A percentile compares a stretch with the other conserved stretches of the same genome.
phyloP scores from a whole-genome alignment of 2,888 invertebrate genomes.

The Masnerella sp. region DNA sequence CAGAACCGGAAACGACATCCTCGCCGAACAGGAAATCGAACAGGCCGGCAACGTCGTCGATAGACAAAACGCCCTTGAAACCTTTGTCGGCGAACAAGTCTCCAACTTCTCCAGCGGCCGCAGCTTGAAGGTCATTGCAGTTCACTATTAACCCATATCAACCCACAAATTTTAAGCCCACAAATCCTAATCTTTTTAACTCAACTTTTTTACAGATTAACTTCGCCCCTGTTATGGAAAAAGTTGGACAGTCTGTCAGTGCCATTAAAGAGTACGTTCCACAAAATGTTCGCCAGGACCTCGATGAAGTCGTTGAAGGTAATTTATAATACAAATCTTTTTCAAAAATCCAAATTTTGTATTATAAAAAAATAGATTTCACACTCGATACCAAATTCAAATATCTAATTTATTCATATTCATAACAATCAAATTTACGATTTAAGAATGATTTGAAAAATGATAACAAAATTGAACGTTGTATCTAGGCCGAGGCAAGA shows the following conservation, averaged over 20 bases:
- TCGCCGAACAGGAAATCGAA: constrained; percentile 79
- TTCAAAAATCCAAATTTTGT: too few species aligned
- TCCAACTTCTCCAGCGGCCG: constrained; percentile 81
- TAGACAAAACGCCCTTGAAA: constrained; percentile 80
- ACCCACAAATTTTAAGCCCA: too few species aligned
- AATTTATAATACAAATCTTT: too few species aligned
- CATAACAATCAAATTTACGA: too few species aligned
- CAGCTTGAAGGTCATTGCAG: constrained; percentile 74
- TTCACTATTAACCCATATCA: too few species aligned
- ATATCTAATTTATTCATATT: too few species aligned
- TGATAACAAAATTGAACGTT: too few species aligned
- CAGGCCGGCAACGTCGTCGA: constrained; percentile 78
- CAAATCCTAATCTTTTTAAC: too few species aligned
- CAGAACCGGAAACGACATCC: constrained; percentile 78
- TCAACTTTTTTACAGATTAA: constrained; percentile 71
- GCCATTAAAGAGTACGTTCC: constrained; percentile 80
- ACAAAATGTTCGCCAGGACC: constrained; percentile 79
- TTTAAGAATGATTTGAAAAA: too few species aligned
- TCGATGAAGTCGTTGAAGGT: constrained; percentile 81
- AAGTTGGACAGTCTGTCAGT: constrained; percentile 75
- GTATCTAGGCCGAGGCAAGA: constrained; percentile 80
- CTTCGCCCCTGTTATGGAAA: constrained; percentile 74
- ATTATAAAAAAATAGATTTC: too few species aligned
- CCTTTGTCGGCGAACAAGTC: constrained; percentile 80
- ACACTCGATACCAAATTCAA: too few species aligned